These are phyloP conservation scores for Lasioglossum leucozonium DNA, from an alignment of 2,888 invertebrate species.

Conservation along the genomic window DNA sequence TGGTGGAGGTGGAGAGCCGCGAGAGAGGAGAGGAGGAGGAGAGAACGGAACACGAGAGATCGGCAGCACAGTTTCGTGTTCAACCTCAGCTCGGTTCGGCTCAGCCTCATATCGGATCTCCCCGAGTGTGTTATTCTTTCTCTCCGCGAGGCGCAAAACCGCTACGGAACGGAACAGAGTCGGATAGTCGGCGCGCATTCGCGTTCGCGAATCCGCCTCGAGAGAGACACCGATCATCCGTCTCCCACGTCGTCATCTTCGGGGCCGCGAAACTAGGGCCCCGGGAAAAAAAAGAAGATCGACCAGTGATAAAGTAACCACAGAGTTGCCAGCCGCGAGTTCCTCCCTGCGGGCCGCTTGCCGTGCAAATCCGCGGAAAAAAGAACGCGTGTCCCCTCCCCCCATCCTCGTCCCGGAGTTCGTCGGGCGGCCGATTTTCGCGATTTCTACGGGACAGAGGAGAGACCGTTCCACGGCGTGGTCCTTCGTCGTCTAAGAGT, in stretches of 20 bases:
- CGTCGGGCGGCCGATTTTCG: too few relatives aligned
- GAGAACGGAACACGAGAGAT: conserved; percentile 80
- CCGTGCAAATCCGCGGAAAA: not conserved
- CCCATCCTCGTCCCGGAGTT: too few relatives aligned
- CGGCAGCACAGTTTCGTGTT: conserved; percentile 81
- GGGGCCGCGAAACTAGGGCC: not conserved
- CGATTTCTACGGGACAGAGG: not conserved
- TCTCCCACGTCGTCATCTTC: not conserved
- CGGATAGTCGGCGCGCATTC: not conserved
- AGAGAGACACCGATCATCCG: not conserved
- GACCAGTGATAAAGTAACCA: not conserved
- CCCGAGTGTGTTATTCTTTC: conserved; percentile 38
- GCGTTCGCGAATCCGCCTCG: conserved; percentile 3
- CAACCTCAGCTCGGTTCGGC: conserved; percentile 74
- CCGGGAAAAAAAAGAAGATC: not conserved
- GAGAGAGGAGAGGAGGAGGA: conserved; percentile 65
- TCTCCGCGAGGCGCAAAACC: conserved; percentile 12
- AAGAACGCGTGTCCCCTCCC: too few relatives aligned
- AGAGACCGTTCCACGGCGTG: conserved; percentile 14
- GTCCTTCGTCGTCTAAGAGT: conserved; percentile 27
- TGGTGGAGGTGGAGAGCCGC: conserved; percentile 53
- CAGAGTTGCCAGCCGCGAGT: not conserved
- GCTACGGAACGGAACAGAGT: conserved; percentile 13
- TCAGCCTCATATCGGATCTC: conserved; percentile 70
- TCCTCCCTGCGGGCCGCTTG: not conserved